phyloP scores from a whole-genome alignment of 2,797 vertebrate genomes.

The Tiaroga cobitis region DNA sequence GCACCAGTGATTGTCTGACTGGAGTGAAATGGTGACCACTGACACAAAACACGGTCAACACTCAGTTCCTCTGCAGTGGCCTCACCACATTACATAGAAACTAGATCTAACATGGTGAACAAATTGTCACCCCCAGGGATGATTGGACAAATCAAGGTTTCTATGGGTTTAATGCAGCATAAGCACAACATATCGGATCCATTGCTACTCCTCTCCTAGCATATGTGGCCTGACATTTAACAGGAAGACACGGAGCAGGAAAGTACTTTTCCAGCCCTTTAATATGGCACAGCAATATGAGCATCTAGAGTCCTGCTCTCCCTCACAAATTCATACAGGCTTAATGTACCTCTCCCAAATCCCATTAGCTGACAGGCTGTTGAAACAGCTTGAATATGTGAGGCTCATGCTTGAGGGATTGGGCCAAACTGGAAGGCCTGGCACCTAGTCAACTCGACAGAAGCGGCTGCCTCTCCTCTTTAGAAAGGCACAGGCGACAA shows the following conservation, averaged over 20 bases:
- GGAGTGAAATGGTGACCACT: too few species aligned
- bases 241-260: slow-evolving; percentile 64
- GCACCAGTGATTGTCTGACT: neutral
- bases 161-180: slow-evolving; percentile 61
- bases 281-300: slow-evolving; percentile 66
- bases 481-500: slow-evolving; percentile 64
- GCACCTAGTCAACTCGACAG: slow-evolving; percentile 66
- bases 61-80: neutral
- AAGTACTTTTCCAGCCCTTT: slow-evolving; percentile 64
- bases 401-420: slow-evolving; percentile 70
- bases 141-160: slow-evolving; percentile 61
- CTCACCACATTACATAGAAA: slow-evolving; percentile 45
- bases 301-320: slow-evolving; percentile 63
- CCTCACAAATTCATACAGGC: slow-evolving; percentile 64
- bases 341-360: slow-evolving; percentile 69
- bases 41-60: too few species aligned
- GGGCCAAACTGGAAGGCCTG: slow-evolving; percentile 68
- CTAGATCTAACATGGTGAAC: slow-evolving; percentile 46
- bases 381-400: slow-evolving; percentile 73
- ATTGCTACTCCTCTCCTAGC: slow-evolving; percentile 57
- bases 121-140: slow-evolving; percentile 55
- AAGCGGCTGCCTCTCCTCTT: slow-evolving; percentile 65
- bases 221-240: slow-evolving; percentile 66
- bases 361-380: slow-evolving; percentile 73
- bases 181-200: slow-evolving; percentile 60